These are phyloP conservation scores for Conger conger DNA, from an alignment of 2,113 vertebrate genomes.

Conservation along the genomic window DNA sequence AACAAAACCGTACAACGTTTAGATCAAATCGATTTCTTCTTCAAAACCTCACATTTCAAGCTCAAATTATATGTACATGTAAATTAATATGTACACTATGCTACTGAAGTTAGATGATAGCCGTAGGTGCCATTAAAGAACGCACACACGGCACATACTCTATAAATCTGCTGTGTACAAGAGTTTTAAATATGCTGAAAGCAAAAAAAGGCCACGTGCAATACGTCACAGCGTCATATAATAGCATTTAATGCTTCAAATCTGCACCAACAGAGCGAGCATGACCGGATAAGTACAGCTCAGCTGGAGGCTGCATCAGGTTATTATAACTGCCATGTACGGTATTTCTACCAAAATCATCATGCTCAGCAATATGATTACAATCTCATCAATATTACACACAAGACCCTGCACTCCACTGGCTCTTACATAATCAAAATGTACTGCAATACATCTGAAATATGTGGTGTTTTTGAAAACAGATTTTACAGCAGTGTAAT, in stretches of 20 bases:
- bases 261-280: not conserved
- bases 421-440: not conserved
- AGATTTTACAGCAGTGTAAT: no score
- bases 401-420: not conserved
- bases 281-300: not conserved
- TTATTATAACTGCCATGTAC: no score
- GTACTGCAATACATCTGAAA: no score
- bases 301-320: not conserved
- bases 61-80: not conserved
- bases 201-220: not conserved
- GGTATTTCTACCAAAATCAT: no score
- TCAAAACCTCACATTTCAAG: not conserved
- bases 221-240: not conserved
- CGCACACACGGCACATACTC: not conserved
- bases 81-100: not conserved
- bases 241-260: not conserved
- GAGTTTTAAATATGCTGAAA: not conserved
- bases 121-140: not conserved
- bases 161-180: not conserved
- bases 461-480: no score
- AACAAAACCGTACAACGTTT: not conserved
- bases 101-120: not conserved
- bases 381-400: not conserved
- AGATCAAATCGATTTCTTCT: not conserved
- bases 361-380: no score